A percentile compares a stretch with the other conserved stretches of the same genome.
phyloP scores from a whole-genome alignment of 2,113 vertebrate species.

The Podiceps cristatus region DNA sequence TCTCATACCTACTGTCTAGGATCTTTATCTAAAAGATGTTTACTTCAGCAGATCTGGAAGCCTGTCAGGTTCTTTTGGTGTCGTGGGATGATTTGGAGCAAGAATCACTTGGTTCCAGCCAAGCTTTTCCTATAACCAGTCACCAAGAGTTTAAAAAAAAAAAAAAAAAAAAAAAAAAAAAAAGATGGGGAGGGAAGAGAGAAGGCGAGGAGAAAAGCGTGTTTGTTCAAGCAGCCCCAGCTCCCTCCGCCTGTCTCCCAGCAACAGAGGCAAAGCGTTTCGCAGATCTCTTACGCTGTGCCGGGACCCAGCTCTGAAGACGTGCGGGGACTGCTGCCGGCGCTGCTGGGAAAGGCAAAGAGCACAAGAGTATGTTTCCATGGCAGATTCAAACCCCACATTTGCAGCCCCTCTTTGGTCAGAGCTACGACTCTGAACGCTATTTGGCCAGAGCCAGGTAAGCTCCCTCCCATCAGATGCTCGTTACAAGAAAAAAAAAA shows the following conservation, averaged over 20 bases:
- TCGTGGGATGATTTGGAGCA: background rate
- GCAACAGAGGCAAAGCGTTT: background rate
- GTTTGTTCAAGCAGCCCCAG: background rate
- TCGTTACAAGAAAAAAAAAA: background rate
- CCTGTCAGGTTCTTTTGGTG: background rate
- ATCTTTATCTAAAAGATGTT: background rate
- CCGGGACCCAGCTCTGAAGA: background rate
- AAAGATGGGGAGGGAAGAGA: background rate
- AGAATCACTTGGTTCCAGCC: background rate
- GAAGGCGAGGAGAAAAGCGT: background rate
- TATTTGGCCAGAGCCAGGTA: background rate
- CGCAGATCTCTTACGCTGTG: background rate
- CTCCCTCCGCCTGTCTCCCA: background rate
- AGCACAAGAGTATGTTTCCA: background rate
- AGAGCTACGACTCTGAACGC: background rate
- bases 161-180: too few species aligned
- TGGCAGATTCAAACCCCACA: background rate
- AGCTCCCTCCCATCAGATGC: background rate
- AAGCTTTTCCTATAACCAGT: background rate
- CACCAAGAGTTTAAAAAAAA: background rate
- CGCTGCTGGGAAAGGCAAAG: background rate
- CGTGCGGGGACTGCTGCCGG: background rate
- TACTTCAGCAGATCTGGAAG: background rate
- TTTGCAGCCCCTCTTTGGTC: background rate
- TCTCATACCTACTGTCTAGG: background rate